Evolutionary conservation across 1,140 invertebrate genomes (phyloP), one percentile per base, ranked within the genome.

Genomic region (Drosophila sechellia): DNA sequence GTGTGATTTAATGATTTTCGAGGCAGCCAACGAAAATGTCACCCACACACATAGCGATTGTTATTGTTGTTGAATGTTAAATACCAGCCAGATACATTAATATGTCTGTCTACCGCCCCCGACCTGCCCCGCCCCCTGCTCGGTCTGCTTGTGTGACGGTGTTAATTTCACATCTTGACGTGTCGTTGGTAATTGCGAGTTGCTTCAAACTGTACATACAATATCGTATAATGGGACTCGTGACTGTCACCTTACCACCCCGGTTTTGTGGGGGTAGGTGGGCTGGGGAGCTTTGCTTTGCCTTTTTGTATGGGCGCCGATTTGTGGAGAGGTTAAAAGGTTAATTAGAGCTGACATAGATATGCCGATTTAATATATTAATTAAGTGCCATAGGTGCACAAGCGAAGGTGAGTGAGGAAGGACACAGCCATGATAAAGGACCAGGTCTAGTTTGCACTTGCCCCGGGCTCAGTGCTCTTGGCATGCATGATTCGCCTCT

Each of bases 91-190:
- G 75, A 86, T 83, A 89, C 84, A 89, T 89, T 89, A 89, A 89
- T 89, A 89, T 84, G 83, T 89, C 79, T 81, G 78, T 57, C 64
- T 65, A 11, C 63, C 63, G 43, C 40, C 54, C 49, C 50, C 46
- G 46, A 74, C 77, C 58, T 17, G 15, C 31, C 66, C 17, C 53
- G 27, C 46, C 56, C 54, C 22, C n/a, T 4, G 17, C 39, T 13
- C 49, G 59, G 52, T 56, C 76, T 50, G 79, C 57, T 81, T 86
- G 84, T 84, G 84, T 89, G 84, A 87, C 84, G 84, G 84, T 89
- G 84, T 89, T 89, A 89, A 89, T 89, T 89, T 89, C 84, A 84
- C 84, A 89, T 90, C 84, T 89, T 89, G 84, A 89, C 84, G 84
- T 89, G 84, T 89, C 77, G 84, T 90, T 89, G 84, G 84, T 90